Evolutionary conservation across 2,888 invertebrate species (phyloP).

Genomic region (Epiblema foenella): DNA sequence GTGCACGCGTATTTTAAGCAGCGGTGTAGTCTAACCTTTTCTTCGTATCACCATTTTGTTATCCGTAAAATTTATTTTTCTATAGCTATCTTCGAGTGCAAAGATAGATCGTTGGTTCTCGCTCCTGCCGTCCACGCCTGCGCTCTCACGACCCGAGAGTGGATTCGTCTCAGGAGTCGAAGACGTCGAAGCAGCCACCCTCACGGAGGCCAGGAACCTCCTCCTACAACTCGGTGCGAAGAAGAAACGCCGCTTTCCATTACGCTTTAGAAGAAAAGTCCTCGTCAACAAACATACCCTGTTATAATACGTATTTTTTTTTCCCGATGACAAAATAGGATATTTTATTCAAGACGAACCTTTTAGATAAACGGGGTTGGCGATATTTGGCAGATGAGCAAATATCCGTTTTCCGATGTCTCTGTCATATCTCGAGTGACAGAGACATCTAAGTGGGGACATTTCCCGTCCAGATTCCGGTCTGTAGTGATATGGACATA

Average conservation of each 20-base stretch:
- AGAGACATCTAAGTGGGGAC: background rate
- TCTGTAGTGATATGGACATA: no score
- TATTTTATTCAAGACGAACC: background rate
- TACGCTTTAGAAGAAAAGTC: constrained; percentile 89
- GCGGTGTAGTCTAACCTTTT: no score
- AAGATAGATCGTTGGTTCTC: constrained; percentile 94
- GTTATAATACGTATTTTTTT: constrained; percentile 56
- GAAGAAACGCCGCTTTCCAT: constrained; percentile 88
- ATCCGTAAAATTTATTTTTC: constrained; percentile 41
- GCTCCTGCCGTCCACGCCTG: constrained; percentile 84
- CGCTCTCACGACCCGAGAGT: constrained; percentile 90
- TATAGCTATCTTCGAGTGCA: constrained; percentile 89
- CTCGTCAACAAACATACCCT: constrained; percentile 82
- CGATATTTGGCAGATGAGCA: background rate
- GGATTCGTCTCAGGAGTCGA: constrained; percentile 90
- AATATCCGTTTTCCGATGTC: background rate
- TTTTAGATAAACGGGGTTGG: background rate
- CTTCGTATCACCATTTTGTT: background rate
- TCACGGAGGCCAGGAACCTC: constrained; percentile 88
- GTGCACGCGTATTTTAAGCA: no score
- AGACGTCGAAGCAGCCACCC: constrained; percentile 83
- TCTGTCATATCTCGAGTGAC: background rate
- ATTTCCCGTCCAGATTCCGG: no score
- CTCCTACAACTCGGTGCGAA: constrained; percentile 88
- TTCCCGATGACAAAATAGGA: background rate